Conservation (phyloP, 2,113 vertebrate species). For the Stegostoma tigrinum region DNA sequence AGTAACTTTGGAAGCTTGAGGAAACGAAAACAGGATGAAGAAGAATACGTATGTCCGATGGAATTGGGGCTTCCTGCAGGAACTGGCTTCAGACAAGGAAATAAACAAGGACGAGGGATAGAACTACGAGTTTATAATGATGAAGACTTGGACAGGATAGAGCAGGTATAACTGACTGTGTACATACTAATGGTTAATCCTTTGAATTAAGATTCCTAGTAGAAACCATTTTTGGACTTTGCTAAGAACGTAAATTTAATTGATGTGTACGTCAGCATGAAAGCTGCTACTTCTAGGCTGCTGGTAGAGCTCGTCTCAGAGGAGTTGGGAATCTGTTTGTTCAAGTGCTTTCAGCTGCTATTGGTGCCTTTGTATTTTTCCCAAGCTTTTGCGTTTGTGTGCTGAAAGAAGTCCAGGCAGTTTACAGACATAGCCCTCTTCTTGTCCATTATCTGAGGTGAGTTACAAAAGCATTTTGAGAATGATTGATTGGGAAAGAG, state of each 20-base stretch:
- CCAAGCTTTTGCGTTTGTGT: neutral
- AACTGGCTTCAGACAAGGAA: constrained; percentile 72
- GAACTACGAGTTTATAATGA: constrained; percentile 80
- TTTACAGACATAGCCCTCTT: neutral
- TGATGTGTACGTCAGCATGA: neutral
- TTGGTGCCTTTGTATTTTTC: neutral
- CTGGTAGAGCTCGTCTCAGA: too few species aligned
- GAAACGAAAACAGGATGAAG: constrained; percentile 90
- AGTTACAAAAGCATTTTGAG: neutral
- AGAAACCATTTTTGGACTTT: neutral
- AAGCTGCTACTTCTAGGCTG: neutral
- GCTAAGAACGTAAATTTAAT: neutral
- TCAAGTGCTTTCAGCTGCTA: neutral
- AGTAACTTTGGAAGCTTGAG: constrained; percentile 82
- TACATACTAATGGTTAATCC: neutral
- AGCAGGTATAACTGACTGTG: constrained; percentile 63
- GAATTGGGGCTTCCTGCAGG: constrained; percentile 80
- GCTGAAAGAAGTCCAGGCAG: too few species aligned
- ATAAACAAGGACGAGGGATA: constrained; percentile 53
- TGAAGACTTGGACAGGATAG: constrained; percentile 84
- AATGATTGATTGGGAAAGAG: neutral
- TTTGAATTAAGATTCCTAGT: neutral
- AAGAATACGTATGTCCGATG: constrained; percentile 96
- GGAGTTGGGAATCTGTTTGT: neutral
- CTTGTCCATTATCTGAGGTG: too few species aligned